Evolutionary conservation across 2,113 vertebrate genomes (phyloP).

Genomic region (Narcine bancroftii): DNA sequence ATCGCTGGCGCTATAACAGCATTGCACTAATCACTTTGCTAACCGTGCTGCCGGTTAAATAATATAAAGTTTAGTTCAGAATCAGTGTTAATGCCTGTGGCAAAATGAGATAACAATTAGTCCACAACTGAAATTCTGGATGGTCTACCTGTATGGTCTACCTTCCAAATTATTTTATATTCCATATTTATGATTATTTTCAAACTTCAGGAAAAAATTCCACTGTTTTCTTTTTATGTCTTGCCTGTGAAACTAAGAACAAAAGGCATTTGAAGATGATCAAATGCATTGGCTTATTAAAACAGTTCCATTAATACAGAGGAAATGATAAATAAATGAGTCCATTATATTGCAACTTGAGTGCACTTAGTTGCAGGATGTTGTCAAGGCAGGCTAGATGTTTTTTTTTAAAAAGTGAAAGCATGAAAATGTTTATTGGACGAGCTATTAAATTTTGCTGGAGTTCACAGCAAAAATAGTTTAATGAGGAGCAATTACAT

Average conservation of each 20-base stretch:
- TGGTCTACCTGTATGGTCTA: not conserved
- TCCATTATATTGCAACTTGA: not conserved
- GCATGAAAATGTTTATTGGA: not conserved
- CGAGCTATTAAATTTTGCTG: not conserved
- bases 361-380: not conserved
- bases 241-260: not conserved
- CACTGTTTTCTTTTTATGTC: not conserved
- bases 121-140: too few relatives aligned
- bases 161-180: not conserved
- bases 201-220: not conserved
- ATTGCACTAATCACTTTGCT: too few relatives aligned
- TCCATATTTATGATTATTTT: not conserved
- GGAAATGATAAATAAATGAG: not conserved
- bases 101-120: conserved; percentile 6
- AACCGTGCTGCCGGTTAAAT: too few relatives aligned
- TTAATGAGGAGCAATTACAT: not conserved
- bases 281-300: not conserved
- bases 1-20: too few relatives aligned
- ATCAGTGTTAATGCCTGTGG: not conserved
- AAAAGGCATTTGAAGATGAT: not conserved
- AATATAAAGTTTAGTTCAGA: not conserved
- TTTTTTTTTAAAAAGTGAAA: not conserved
- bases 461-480: not conserved
- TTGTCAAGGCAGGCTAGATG: not conserved
- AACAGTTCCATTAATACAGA: not conserved